phyloP scores from a whole-genome alignment of 2,888 invertebrate genomes.

The Charanyca ferruginea region DNA sequence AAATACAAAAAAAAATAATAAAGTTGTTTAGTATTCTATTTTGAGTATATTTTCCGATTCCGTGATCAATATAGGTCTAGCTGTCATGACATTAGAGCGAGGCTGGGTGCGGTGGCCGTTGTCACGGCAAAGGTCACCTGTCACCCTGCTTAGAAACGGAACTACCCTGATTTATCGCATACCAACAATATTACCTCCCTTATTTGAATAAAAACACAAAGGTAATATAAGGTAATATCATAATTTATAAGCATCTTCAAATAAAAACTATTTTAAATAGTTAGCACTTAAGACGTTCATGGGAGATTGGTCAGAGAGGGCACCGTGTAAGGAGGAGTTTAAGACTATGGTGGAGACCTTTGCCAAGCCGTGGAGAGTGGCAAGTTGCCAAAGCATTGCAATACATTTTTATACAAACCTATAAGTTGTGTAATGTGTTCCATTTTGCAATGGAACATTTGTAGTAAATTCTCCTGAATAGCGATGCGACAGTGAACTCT shows the following conservation, averaged over 20 bases:
- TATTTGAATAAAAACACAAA: constrained; percentile 8
- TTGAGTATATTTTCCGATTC: constrained; percentile 26
- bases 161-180: constrained; percentile 46
- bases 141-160: constrained; percentile 30
- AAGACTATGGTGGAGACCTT: too few species aligned
- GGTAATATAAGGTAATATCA: too few species aligned
- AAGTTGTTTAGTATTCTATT: constrained; percentile 26
- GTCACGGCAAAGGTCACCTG: constrained; percentile 55
- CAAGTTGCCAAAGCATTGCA: constrained; percentile 12
- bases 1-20: not conserved
- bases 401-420: not conserved
- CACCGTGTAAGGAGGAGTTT: too few species aligned
- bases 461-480: not conserved
- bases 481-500: not conserved
- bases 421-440: constrained; percentile 1
- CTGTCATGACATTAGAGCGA: constrained; percentile 40
- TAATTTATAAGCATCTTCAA: too few species aligned
- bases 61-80: constrained; percentile 50
- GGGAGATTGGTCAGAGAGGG: too few species aligned
- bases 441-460: constrained; percentile 7
- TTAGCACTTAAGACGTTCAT: too few species aligned
- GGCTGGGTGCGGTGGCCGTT: constrained; percentile 47
- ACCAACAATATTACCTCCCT: constrained; percentile 15
- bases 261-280: too few species aligned
- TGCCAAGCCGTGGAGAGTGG: constrained; percentile 8